Percentiles rank a stretch among this genome's conserved stretches.
Conservation (phyloP, 2,113 vertebrate species). For the Phylloscopus trochiloides region DNA sequence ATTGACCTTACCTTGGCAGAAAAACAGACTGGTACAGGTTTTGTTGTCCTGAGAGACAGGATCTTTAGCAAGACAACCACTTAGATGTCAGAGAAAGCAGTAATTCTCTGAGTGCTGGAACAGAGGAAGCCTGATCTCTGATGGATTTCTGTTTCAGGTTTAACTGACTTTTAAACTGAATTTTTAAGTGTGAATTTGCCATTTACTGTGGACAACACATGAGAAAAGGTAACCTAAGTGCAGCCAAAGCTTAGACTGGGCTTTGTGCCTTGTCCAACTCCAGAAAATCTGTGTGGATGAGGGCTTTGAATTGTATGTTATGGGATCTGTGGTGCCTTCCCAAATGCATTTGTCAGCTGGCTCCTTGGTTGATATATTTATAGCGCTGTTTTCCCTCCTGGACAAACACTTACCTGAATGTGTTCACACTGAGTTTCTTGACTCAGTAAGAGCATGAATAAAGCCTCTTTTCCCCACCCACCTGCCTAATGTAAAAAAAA, state of each 20-base stretch:
- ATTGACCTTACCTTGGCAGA: background rate
- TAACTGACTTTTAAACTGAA: background rate
- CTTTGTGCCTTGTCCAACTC: background rate
- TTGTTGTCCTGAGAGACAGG: background rate
- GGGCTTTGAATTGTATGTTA: background rate
- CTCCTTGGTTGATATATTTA: background rate
- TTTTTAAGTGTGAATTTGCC: background rate
- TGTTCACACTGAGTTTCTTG: background rate
- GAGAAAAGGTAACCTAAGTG: background rate
- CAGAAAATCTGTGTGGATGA: background rate
- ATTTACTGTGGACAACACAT: background rate
- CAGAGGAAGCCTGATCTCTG: background rate
- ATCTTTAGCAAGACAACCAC: background rate
- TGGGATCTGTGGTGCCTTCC: background rate
- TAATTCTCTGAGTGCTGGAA: background rate
- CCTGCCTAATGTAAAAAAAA: background rate
- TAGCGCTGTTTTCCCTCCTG: background rate
- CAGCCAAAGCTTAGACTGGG: background rate
- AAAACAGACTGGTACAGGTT: background rate
- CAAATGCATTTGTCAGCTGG: background rate
- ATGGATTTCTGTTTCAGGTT: background rate
- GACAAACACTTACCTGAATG: background rate
- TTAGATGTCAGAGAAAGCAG: background rate
- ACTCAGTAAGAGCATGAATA: background rate
- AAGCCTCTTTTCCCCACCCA: background rate